These are phyloP conservation scores for Tragulus kanchil DNA, from an alignment of 2,113 vertebrate genomes.

Conservation along the genomic window DNA sequence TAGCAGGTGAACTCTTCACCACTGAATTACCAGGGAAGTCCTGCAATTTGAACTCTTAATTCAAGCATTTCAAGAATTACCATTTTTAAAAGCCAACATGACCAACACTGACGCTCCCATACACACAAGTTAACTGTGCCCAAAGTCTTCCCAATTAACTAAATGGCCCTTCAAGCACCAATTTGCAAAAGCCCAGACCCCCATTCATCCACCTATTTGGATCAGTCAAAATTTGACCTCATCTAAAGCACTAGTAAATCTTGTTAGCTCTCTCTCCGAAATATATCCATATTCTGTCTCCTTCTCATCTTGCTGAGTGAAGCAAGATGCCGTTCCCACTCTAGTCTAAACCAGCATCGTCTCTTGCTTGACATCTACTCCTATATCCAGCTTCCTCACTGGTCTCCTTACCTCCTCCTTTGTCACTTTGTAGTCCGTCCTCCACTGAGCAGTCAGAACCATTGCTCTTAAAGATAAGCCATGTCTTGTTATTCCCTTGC, in stretches of 20 bases:
- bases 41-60: conserved; percentile 4
- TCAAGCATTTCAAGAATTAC: neutral
- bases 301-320: neutral
- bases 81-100: neutral
- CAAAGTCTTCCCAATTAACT: neutral
- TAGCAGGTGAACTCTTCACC: too few species aligned
- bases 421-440: neutral
- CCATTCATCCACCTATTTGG: neutral
- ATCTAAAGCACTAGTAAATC: neutral
- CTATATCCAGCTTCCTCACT: neutral
- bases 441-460: neutral
- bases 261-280: neutral
- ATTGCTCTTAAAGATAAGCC: neutral
- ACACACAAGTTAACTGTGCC: neutral
- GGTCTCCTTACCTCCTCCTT: neutral
- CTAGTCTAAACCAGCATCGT: neutral
- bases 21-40: too few species aligned
- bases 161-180: neutral
- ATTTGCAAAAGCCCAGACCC: neutral
- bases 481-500: neutral
- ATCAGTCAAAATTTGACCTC: neutral
- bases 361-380: neutral
- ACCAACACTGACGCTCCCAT: neutral
- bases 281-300: neutral
- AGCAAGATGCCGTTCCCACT: neutral